Percentiles rank a stretch among this genome's conserved stretches.
Evolutionary conservation across 2,113 vertebrate species (phyloP).

Genomic region (Pseudopodoces humilis): DNA sequence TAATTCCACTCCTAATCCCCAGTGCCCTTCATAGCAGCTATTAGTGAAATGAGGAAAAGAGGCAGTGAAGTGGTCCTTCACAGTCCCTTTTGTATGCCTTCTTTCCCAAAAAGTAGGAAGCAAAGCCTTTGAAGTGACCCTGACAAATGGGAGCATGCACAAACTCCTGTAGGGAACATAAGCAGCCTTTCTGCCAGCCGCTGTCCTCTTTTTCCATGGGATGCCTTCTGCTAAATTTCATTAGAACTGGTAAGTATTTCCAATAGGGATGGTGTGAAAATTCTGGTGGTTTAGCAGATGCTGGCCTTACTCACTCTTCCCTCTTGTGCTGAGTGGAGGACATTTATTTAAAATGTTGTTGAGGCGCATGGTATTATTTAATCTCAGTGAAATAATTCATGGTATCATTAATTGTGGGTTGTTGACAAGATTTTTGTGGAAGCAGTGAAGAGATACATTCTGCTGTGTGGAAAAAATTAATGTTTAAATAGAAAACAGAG

Average conservation of each 20-base stretch:
- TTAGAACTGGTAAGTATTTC: background rate
- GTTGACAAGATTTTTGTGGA: conserved; percentile 32
- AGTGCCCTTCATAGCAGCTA: background rate
- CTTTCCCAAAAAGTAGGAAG: background rate
- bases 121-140: background rate
- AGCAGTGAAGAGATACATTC: background rate
- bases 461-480: background rate
- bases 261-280: background rate
- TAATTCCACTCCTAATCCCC: background rate
- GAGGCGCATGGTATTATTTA: background rate
- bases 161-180: background rate
- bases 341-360: background rate
- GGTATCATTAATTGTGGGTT: background rate
- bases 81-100: background rate
- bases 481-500: conserved; percentile 24
- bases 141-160: background rate
- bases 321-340: background rate
- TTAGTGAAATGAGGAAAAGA: conserved; percentile 10
- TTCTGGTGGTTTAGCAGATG: background rate
- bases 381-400: background rate
- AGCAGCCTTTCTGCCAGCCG: background rate
- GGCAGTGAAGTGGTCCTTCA: background rate
- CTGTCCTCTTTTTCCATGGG: background rate
- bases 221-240: background rate
- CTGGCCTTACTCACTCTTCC: background rate